Conservation (phyloP, 2,888 invertebrate genomes). For the Andrena chrysosceles region DNA sequence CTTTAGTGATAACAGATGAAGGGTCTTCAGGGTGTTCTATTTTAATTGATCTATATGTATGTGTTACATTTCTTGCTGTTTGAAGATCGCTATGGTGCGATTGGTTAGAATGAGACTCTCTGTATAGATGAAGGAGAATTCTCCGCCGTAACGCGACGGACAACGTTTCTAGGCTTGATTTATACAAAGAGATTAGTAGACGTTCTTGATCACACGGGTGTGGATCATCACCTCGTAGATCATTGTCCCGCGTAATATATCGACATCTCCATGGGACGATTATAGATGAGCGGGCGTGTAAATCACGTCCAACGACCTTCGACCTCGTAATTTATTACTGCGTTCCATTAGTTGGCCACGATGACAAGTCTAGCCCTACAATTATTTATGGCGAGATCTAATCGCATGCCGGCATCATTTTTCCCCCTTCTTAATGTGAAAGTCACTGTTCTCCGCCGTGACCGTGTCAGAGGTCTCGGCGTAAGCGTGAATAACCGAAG, state of each 20-base stretch:
- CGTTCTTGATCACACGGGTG: conserved; percentile 8
- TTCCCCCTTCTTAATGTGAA: conserved; percentile 29
- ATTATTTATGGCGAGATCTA: conserved; percentile 62
- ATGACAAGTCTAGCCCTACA: conserved; percentile 57
- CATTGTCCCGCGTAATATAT: conserved; percentile 54
- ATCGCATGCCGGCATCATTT: conserved; percentile 32
- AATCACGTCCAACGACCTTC: conserved; percentile 52
- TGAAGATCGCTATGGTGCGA: background rate
- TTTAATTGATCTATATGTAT: no score
- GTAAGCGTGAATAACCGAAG: conserved; percentile 10
- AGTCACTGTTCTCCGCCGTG: conserved; percentile 15
- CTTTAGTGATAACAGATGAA: no score
- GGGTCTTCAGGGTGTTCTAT: no score
- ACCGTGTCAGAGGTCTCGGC: conserved; percentile 24
- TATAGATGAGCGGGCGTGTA: conserved; percentile 61
- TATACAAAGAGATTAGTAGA: conserved; percentile 8
- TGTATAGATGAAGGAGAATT: conserved; percentile 10
- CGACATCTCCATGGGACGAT: conserved; percentile 53
- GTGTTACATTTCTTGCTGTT: no score
- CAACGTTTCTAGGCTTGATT: background rate
- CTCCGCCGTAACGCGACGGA: background rate
- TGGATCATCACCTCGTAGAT: conserved; percentile 45
- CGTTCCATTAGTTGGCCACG: conserved; percentile 49
- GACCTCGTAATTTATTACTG: conserved; percentile 57
- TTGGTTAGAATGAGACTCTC: background rate